Evolutionary conservation across 2,113 vertebrate species (phyloP).

Genomic region (Salminus brasiliensis): DNA sequence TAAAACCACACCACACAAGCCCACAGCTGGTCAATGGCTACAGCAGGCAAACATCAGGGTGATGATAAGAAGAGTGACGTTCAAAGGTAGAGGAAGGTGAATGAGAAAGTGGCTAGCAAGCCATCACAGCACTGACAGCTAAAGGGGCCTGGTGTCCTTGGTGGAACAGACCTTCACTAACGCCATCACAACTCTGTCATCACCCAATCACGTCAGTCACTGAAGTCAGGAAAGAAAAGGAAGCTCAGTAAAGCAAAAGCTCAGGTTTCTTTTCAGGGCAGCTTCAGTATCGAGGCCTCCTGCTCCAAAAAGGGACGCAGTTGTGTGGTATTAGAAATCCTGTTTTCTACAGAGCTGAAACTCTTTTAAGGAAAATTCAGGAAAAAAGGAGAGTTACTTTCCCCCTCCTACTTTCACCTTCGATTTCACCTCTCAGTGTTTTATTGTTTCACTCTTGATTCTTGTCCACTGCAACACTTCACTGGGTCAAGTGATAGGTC

Average conservation of each 20-base stretch:
- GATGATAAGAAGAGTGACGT: neutral
- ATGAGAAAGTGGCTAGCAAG: conserved; percentile 14
- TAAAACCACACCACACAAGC: neutral
- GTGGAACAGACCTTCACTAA: neutral
- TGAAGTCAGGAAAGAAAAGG: neutral
- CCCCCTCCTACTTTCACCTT: conserved; percentile 17
- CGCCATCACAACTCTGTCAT: neutral
- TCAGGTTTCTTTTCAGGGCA: neutral
- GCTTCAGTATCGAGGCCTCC: neutral
- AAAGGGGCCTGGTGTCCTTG: conserved; percentile 26
- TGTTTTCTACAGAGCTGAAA: neutral
- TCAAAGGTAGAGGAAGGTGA: neutral
- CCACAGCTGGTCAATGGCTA: neutral
- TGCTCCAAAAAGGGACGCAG: neutral
- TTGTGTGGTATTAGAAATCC: neutral
- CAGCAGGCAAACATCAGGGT: neutral
- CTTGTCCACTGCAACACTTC: conserved; percentile 47
- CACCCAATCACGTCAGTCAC: neutral
- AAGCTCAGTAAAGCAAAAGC: neutral
- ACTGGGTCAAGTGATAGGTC: conserved; percentile 58
- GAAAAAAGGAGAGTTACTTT: conserved; percentile 10
- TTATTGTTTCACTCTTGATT: conserved; percentile 54
- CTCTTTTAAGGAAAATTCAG: neutral
- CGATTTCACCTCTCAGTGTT: conserved; percentile 41
- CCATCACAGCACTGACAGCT: conserved; percentile 41